Conservation (phyloP, 2,797 vertebrate genomes). For the Diglossa cyanea region DNA sequence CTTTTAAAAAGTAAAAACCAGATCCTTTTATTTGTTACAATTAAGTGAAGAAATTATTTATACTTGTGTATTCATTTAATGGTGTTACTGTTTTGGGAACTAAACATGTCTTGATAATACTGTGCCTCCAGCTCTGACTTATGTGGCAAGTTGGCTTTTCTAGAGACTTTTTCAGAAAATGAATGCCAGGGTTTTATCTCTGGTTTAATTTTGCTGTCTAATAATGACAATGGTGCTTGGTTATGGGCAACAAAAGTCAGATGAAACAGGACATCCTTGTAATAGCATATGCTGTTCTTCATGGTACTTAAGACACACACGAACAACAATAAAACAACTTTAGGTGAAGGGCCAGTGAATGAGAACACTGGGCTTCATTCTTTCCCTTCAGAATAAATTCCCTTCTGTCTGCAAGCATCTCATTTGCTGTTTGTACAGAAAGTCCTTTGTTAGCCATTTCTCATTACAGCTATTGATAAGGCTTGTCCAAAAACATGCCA, state of each 20-base stretch:
- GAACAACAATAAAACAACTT: constrained; percentile 68
- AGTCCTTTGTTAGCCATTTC: constrained; percentile 57
- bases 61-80: constrained; percentile 22
- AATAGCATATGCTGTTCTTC: constrained; percentile 61
- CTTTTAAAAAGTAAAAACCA: constrained; percentile 46
- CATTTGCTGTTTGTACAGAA: constrained; percentile 52
- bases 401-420: constrained; percentile 65
- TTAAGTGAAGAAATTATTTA: constrained; percentile 58
- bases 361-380: constrained; percentile 59
- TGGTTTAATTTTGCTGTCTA: constrained; percentile 60
- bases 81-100: constrained; percentile 59
- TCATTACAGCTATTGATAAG: constrained; percentile 65
- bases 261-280: constrained; percentile 64
- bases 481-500: constrained; percentile 63
- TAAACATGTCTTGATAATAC: constrained; percentile 16
- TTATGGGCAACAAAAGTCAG: constrained; percentile 60
- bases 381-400: constrained; percentile 70
- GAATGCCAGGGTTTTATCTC: constrained; percentile 45
- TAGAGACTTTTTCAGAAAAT: constrained; percentile 31
- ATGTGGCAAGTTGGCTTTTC: constrained; percentile 53
- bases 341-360: constrained; percentile 62
- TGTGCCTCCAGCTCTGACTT: constrained; percentile 48
- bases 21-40: constrained; percentile 59
- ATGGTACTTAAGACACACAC: constrained; percentile 64
- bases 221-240: constrained; percentile 45